phyloP scores from a whole-genome alignment of 2,797 vertebrate genomes.

The Acrossocheilus wenchowensis region DNA sequence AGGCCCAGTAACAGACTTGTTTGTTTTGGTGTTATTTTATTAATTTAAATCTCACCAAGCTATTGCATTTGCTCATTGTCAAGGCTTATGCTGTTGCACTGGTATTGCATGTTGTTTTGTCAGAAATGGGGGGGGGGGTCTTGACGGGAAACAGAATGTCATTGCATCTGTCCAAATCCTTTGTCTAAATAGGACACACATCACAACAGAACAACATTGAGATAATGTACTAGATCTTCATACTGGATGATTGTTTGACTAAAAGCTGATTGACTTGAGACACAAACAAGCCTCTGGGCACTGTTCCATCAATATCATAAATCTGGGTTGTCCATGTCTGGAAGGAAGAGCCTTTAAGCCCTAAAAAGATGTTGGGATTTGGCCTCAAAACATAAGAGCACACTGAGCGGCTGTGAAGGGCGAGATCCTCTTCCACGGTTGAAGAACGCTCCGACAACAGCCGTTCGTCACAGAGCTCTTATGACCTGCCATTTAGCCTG shows the following conservation, averaged over 20 bases:
- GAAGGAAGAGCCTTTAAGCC: slow-evolving; percentile 26
- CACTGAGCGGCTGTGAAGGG: neutral
- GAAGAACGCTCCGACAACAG: slow-evolving; percentile 22
- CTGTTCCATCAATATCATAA: slow-evolving; percentile 16
- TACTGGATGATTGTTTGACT: neutral
- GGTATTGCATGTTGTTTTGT: slow-evolving; percentile 53
- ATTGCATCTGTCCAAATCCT: slow-evolving; percentile 26
- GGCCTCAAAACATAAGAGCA: slow-evolving; percentile 25
- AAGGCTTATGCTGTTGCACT: slow-evolving; percentile 49
- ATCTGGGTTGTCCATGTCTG: slow-evolving; percentile 33
- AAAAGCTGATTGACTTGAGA: slow-evolving; percentile 9
- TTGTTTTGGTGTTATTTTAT: slow-evolving; percentile 6
- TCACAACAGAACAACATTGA: neutral
- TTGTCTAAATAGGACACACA: neutral
- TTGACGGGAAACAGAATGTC: neutral
- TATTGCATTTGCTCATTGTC: slow-evolving; percentile 46
- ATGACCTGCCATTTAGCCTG: slow-evolving; percentile 33
- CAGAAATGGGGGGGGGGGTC: neutral
- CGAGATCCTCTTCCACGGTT: neutral
- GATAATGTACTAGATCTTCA: neutral
- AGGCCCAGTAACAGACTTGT: neutral
- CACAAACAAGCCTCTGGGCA: slow-evolving; percentile 33
- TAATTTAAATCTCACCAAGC: slow-evolving; percentile 46
- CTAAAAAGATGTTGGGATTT: slow-evolving; percentile 43
- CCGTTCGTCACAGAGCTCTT: slow-evolving; percentile 15